These are phyloP conservation scores for Oceanites oceanicus DNA, from an alignment of 2,113 vertebrate species.

Conservation along the genomic window DNA sequence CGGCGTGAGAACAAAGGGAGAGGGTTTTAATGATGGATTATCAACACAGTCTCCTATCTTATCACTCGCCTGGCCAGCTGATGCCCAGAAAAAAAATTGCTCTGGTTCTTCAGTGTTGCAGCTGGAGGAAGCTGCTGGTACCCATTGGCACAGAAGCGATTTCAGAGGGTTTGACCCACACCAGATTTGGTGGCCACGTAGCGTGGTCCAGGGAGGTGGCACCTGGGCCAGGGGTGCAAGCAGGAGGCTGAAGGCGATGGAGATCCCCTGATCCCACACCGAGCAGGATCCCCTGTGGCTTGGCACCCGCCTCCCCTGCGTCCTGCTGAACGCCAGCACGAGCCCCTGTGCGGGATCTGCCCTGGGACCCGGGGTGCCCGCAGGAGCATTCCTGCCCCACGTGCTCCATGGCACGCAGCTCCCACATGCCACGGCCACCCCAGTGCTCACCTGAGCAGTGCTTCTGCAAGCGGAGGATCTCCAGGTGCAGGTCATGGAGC, in stretches of 20 bases:
- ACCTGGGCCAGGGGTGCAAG: neutral
- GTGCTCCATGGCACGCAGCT: rapidly evolving
- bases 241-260: neutral
- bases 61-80: neutral
- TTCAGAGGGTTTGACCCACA: neutral
- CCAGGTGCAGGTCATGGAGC: conserved; percentile 91
- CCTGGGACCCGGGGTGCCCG: rapidly evolving
- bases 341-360: rapidly evolving
- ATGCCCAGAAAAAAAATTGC: neutral
- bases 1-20: neutral
- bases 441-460: conserved; percentile 87
- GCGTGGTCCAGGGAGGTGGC: neutral
- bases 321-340: rapidly evolving
- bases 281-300: neutral
- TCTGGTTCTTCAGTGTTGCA: neutral
- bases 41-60: neutral
- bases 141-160: rapidly evolving
- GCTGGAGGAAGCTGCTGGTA: neutral
- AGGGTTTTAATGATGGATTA: neutral
- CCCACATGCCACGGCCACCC: rapidly evolving
- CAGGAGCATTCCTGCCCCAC: neutral
- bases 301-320: rapidly evolving
- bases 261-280: neutral
- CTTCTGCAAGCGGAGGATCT: conserved; percentile 95
- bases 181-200: neutral